phyloP scores from a whole-genome alignment of 1,140 invertebrate species.

The Bradysia coprophila region DNA sequence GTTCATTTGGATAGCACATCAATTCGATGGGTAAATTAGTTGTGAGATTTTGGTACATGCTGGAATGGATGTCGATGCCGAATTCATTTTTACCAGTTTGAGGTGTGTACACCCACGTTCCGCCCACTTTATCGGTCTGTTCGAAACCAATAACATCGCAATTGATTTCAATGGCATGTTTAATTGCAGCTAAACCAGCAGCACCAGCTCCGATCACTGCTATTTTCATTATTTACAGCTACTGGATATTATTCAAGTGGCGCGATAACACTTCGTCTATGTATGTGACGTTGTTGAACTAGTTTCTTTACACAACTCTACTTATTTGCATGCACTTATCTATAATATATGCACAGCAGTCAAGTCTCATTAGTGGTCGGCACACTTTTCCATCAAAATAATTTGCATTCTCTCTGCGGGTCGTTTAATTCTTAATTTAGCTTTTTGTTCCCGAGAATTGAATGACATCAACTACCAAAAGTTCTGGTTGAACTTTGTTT shows the following conservation, averaged over 20 bases:
- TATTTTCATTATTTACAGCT: neutral
- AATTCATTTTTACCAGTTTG: constrained; percentile 47
- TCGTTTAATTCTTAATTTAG: too few species aligned
- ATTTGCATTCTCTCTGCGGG: too few species aligned
- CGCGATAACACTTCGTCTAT: neutral
- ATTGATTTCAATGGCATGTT: constrained; percentile 36
- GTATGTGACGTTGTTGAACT: too few species aligned
- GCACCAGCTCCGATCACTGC: constrained; percentile 17
- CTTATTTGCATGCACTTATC: too few species aligned
- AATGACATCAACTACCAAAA: too few species aligned
- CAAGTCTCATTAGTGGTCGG: too few species aligned
- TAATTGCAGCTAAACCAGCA: constrained; percentile 48
- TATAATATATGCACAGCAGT: too few species aligned
- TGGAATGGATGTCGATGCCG: constrained; percentile 65
- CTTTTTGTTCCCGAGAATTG: too few species aligned
- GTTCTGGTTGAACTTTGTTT: too few species aligned
- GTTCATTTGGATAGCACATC: constrained; percentile 20
- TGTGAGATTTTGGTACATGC: constrained; percentile 59
- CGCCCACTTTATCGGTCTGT: constrained; percentile 53
- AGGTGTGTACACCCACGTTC: constrained; percentile 79
- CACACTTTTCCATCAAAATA: too few species aligned
- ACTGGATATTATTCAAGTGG: neutral
- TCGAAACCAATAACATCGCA: constrained; percentile 46
- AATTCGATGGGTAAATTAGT: constrained; percentile 26
- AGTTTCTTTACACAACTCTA: too few species aligned